Evolutionary conservation across 2,797 vertebrate species (phyloP).

Genomic region (Leptatherina wallacei): DNA sequence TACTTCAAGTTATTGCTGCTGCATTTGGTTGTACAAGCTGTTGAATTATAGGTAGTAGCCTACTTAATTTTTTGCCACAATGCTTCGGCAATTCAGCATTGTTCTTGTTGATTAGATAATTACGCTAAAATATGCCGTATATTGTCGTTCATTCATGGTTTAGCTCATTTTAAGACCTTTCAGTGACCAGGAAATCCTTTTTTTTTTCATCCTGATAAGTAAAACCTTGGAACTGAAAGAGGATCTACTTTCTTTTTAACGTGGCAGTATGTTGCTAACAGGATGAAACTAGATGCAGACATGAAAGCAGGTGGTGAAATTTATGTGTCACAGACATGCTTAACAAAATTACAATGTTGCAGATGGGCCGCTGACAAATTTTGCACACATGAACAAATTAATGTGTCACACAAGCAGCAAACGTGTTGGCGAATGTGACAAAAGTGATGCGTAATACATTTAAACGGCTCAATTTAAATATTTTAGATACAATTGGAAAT

Average conservation of each 20-base stretch:
- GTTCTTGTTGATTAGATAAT: not conserved
- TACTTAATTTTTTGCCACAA: not conserved
- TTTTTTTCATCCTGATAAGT: not conserved
- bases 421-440: not conserved
- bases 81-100: not conserved
- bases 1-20: not conserved
- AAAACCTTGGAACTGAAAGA: not conserved
- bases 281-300: not conserved
- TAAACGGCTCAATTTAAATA: not conserved
- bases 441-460: not conserved
- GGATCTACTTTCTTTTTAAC: not conserved
- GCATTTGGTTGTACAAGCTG: not conserved
- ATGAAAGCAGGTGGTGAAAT: slow-evolving; percentile 16
- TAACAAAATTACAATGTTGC: not conserved
- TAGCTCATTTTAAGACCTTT: not conserved
- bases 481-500: not conserved
- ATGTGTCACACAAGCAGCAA: not conserved
- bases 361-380: slow-evolving; percentile 6
- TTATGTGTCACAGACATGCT: not conserved
- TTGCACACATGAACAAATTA: not conserved
- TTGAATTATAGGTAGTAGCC: not conserved
- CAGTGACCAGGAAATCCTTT: not conserved
- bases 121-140: not conserved
- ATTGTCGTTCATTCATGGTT: too few species aligned
- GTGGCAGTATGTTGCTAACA: not conserved